phyloP scores from a whole-genome alignment of 2,113 vertebrate species.

The Sterrhoptilus dennistouni region DNA sequence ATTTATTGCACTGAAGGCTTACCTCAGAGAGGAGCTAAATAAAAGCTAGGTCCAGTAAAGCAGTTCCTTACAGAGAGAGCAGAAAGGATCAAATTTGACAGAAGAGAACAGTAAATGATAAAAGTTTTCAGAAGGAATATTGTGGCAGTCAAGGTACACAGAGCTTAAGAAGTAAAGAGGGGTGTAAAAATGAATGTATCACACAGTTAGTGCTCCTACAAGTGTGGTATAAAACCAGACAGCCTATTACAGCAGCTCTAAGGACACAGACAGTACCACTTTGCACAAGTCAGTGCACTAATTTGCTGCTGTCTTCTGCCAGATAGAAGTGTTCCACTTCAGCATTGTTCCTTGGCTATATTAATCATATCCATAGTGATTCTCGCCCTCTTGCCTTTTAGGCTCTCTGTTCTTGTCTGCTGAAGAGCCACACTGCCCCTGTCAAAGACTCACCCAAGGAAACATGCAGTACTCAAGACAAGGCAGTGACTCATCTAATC shows the following conservation, averaged over 20 bases:
- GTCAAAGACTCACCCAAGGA: not conserved
- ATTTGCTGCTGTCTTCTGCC: not conserved
- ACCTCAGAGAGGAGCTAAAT: not conserved
- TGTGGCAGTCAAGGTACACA: not conserved
- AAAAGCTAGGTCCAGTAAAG: not conserved
- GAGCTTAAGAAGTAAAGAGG: not conserved
- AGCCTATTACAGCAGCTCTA: not conserved
- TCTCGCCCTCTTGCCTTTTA: not conserved
- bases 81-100: not conserved
- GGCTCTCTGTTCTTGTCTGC: not conserved
- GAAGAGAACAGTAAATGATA: not conserved
- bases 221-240: not conserved
- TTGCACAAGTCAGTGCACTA: not conserved
- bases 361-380: not conserved
- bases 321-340: not conserved
- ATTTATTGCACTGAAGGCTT: not conserved
- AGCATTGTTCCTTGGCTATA: not conserved
- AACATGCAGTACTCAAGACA: not conserved
- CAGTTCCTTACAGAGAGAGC: not conserved
- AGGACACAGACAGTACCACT: not conserved
- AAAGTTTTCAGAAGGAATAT: not conserved
- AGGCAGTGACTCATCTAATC: not conserved
- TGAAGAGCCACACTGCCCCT: not conserved
- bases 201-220: not conserved
- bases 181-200: not conserved